Evolutionary conservation across 1,140 invertebrate genomes (phyloP).

Genomic region (Lasioglossum baleicum): DNA sequence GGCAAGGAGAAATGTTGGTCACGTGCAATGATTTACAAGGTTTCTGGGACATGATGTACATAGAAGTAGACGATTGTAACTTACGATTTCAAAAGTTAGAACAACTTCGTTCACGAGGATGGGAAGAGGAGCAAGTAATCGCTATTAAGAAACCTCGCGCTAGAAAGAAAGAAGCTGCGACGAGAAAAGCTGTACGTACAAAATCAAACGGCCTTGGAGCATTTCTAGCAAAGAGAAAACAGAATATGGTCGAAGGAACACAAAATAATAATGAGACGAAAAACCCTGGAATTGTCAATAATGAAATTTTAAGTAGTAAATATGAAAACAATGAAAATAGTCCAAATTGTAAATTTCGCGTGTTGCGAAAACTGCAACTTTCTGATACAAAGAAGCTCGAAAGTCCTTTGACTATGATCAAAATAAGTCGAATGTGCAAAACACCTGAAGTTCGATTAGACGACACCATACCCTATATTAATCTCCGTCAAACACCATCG

Average conservation of each 20-base stretch:
- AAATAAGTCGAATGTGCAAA: conserved; percentile 69
- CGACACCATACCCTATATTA: conserved; percentile 68
- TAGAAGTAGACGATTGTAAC: conserved; percentile 83
- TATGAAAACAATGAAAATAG: not conserved
- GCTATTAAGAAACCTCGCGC: conserved; percentile 31
- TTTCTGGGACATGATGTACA: conserved; percentile 88
- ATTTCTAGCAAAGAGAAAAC: conserved; percentile 66
- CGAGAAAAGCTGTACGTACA: conserved; percentile 41
- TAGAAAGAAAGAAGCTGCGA: conserved; percentile 56
- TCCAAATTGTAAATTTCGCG: not conserved
- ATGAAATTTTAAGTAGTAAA: not conserved
- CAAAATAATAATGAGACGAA: not conserved
- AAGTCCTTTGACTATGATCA: conserved; percentile 69
- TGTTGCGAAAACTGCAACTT: conserved; percentile 48
- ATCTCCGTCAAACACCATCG: conserved; percentile 71
- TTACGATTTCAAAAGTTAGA: conserved; percentile 80
- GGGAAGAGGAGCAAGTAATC: conserved; percentile 78
- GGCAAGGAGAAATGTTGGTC: conserved; percentile 82
- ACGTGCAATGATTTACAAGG: conserved; percentile 85
- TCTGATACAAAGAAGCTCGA: conserved; percentile 36
- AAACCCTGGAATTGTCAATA: not conserved
- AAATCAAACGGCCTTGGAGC: conserved; percentile 65
- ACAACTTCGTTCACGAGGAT: conserved; percentile 78
- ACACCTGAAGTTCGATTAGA: conserved; percentile 71
- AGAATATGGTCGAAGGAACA: conserved; percentile 44